Evolutionary conservation across 1,140 invertebrate species (phyloP).

Genomic region (Drosophila sechellia): DNA sequence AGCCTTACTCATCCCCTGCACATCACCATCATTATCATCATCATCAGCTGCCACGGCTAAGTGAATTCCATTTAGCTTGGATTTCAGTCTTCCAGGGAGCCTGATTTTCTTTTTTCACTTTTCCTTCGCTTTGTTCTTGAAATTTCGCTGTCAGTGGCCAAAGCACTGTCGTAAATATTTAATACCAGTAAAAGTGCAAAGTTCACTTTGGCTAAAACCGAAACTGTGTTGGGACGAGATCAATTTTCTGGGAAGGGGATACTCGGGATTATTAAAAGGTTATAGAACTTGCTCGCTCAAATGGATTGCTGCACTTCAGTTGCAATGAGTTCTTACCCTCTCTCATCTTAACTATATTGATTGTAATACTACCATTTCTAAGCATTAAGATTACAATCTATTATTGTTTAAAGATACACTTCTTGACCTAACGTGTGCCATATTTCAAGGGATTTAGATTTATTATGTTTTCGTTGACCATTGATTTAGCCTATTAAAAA

Average conservation of each 20-base stretch:
- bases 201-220: slow-evolving; percentile 67
- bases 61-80: slow-evolving; percentile 60
- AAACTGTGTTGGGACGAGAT: slow-evolving; percentile 48
- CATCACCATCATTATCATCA: slow-evolving; percentile 15
- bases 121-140: slow-evolving; percentile 25
- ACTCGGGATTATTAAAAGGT: neutral
- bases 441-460: slow-evolving; percentile 17
- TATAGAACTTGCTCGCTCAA: slow-evolving; percentile 1
- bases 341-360: too few relatives aligned
- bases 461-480: slow-evolving; percentile 26
- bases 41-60: slow-evolving; percentile 51
- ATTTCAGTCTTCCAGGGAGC: slow-evolving; percentile 59
- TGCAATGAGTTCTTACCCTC: neutral
- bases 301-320: neutral
- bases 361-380: too few relatives aligned
- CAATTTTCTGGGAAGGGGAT: slow-evolving; percentile 22
- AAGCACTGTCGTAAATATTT: slow-evolving; percentile 67
- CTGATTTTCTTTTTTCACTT: slow-evolving; percentile 45
- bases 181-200: slow-evolving; percentile 75
- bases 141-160: slow-evolving; percentile 42
- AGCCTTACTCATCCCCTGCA: slow-evolving; percentile 20
- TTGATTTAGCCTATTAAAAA: slow-evolving; percentile 40
- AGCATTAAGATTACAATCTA: too few relatives aligned
- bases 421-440: neutral
- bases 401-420: neutral